phyloP scores from a whole-genome alignment of 1,140 invertebrate species.

The Bactericera cockerelli region DNA sequence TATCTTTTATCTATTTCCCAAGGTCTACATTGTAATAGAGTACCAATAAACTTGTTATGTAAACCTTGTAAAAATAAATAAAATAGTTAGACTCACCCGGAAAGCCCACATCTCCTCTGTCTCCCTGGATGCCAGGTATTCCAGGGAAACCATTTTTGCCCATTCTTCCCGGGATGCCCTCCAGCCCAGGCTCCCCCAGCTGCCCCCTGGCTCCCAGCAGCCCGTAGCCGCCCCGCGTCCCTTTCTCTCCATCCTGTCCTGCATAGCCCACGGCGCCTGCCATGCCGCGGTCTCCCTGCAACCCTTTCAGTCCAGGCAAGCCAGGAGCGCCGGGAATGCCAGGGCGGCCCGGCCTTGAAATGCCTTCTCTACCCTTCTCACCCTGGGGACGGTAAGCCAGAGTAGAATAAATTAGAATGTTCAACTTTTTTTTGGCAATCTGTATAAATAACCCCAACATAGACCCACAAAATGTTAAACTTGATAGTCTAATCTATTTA shows the following conservation, averaged over 20 bases:
- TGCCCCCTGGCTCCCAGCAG: conserved; percentile 35
- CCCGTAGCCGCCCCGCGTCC: conserved; percentile 31
- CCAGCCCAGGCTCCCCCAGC: conserved; percentile 41
- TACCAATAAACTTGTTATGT: too few species aligned
- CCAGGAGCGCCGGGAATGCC: conserved; percentile 45
- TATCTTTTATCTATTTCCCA: too few species aligned
- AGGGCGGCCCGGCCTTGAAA: conserved; percentile 29
- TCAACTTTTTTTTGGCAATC: too few species aligned
- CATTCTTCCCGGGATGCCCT: conserved; percentile 47
- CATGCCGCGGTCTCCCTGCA: conserved; percentile 45
- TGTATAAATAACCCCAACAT: too few species aligned
- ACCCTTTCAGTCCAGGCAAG: conserved; percentile 44
- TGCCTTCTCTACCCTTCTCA: background rate
- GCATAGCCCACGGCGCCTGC: conserved; percentile 39
- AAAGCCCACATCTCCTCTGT: conserved; percentile 44
- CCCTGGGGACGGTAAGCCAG: background rate
- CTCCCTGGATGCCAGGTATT: conserved; percentile 34
- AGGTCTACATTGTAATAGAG: too few species aligned
- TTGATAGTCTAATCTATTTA: too few species aligned
- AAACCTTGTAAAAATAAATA: too few species aligned
- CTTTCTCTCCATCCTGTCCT: conserved; percentile 31
- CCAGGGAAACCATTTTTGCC: conserved; percentile 31
- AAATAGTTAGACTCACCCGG: background rate
- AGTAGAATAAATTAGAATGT: too few species aligned
- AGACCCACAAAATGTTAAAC: too few species aligned